Evolutionary conservation across 2,888 invertebrate genomes (phyloP), one percentile per base, ranked within the genome.

Genomic region (Euproctis similis): DNA sequence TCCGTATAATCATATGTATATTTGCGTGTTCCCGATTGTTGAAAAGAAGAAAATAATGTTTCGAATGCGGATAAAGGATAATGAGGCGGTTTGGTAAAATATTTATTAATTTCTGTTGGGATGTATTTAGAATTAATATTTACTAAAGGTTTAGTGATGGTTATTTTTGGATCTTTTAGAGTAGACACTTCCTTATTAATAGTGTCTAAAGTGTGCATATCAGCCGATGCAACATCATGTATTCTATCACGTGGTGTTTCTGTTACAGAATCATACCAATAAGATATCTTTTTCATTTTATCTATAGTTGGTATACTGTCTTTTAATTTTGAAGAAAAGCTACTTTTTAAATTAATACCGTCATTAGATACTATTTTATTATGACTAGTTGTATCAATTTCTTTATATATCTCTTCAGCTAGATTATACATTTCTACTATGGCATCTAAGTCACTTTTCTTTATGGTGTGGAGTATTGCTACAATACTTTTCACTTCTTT

Each of bases 361-460:
- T 42, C 34, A 28, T 65, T 59, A 26, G 59, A 40, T 4, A 48
- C 11, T 1, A 47, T 18, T 9, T 39, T 40, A 4, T 64, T 57
- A 1, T 46, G 47, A 2, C 39, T 53, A 5, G 25, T 26, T 27
- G 46, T 62, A 26, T 76, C 73, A 26, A 77, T 56, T 50, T 81
- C 78, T 27, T 66, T 72, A 26, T 75, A 77, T 38, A 84, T 69
- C 27, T 82, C 76, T 59, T 81, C 71, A 1, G 80, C 81, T 41
- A 82, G 45, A 30, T 71, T 74, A 26, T 82, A 84, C 31, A 84
- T 65, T 36, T 84, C 82, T 14, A 81, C 45, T 7, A 84, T 64
- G 4, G 81, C 70, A 51, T 82, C 74, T 27, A 84, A 50, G 35
- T 84, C 84, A 34, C 77, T 78, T 39, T 71, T 81, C 28, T 73